A percentile compares a stretch with the other conserved stretches of the same genome.
Evolutionary conservation across 2,888 invertebrate genomes (phyloP).

Genomic region (Hypena proboscidalis): DNA sequence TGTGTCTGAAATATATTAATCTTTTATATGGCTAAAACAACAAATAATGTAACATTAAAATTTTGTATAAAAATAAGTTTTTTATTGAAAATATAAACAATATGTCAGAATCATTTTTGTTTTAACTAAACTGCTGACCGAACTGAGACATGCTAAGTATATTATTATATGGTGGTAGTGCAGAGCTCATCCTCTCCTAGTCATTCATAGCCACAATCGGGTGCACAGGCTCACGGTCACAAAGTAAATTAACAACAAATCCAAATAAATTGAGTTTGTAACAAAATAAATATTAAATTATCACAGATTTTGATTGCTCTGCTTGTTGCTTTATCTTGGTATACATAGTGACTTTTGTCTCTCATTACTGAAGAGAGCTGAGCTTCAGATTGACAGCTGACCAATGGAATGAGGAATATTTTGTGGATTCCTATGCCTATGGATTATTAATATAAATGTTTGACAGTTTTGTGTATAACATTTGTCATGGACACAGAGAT

Average conservation of each 20-base stretch:
- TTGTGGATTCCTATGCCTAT: no score
- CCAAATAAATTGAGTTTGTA: neutral
- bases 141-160: neutral
- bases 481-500: no score
- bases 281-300: slow-evolving; percentile 2
- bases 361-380: no score
- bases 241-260: no score
- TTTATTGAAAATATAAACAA: slow-evolving; percentile 10
- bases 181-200: neutral
- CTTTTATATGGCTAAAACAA: slow-evolving; percentile 12
- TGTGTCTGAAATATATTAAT: slow-evolving; percentile 7
- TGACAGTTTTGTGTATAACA: no score
- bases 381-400: no score
- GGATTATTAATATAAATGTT: no score
- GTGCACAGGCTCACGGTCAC: no score
- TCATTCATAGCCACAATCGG: no score
- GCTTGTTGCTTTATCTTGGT: neutral
- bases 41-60: slow-evolving; percentile 10
- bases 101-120: slow-evolving; percentile 2
- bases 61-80: slow-evolving; percentile 16
- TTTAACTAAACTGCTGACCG: neutral
- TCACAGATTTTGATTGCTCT: slow-evolving; percentile 2
- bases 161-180: neutral
- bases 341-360: no score
- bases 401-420: no score